Conservation (phyloP, 2,113 vertebrate genomes). For the Canis aureus region DNA sequence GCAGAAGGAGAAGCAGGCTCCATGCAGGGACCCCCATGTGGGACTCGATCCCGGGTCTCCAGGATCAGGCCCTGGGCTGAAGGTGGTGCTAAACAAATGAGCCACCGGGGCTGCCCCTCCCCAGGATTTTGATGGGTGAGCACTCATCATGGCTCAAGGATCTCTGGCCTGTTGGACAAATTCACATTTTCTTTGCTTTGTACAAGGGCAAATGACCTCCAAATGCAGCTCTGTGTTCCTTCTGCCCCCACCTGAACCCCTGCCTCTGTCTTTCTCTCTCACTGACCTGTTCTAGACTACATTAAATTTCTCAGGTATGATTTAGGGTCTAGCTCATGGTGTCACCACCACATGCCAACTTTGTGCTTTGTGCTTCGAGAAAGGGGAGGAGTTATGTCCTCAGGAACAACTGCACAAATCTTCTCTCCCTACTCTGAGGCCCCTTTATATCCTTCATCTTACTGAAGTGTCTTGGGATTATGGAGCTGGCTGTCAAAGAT, state of each 20-base stretch:
- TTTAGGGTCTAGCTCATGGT: neutral
- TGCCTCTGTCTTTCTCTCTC: neutral
- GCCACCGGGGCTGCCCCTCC: neutral
- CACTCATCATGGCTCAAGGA: neutral
- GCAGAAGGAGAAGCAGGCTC: too few species aligned
- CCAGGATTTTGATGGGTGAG: neutral
- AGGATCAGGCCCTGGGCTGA: too few species aligned
- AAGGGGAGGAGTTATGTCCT: neutral
- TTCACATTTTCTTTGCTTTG: neutral
- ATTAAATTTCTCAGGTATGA: neutral
- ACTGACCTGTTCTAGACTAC: neutral
- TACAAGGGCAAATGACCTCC: neutral
- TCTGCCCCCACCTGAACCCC: neutral
- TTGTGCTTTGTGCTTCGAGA: neutral
- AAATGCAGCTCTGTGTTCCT: neutral
- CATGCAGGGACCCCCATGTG: too few species aligned
- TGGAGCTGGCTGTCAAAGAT: neutral
- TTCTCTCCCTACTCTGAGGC: neutral
- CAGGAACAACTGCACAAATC: conserved; percentile 28
- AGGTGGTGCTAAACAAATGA: too few species aligned
- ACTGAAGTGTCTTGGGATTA: neutral
- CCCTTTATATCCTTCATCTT: neutral
- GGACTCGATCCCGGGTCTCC: too few species aligned
- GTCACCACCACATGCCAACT: neutral
- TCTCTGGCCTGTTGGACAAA: neutral